Evolutionary conservation across 2,113 vertebrate species (phyloP), one percentile per base, ranked within the genome.

Genomic region (Salvelinus fontinalis): DNA sequence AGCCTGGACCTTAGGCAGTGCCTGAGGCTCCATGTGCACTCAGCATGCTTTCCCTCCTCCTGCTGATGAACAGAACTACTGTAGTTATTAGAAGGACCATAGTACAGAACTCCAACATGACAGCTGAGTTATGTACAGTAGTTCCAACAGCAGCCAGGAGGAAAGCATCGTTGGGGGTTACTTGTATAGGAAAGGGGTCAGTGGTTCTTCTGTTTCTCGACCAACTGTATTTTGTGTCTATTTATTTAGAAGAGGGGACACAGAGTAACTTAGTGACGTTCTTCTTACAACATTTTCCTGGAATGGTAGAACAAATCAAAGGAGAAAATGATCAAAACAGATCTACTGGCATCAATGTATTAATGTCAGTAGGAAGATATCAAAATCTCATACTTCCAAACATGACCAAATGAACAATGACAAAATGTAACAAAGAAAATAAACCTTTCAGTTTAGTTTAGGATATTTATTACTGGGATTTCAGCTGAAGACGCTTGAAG

Each of bases 391-490:
- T 90, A 92, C 90, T 93, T 93, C 92, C 90, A 93, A 92, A 93
- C 90, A 90, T 77, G 89, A 91, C 91, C 92, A 94, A 93, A 92
- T 89, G 92, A 95, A 88, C 89, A 91, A 93, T 85, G 85, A 89
- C 85, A 87, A 93, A 91, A 90, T 90, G 91, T 84, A 88, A 89
- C 87, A 90, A 92, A 90, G 84, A 84, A 89, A 90, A 90, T 77
- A 81, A 93, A 95, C 92, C 94, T 95, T 94, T 94, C 93, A 93
- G 95, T 96, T 95, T 94, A 94, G 95, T 95, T 91, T 95, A 96
- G 94, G 93, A 94, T 95, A 95, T 96, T 96, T 97, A 95, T 95
- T 95, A 96, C 95, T 93, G 93, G 94, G 95, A 95, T 95, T 94
- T 95, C 95, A 96, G 94, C 94, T 95, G 95, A 95, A 94, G 93